Evolutionary conservation across 2,888 invertebrate genomes (phyloP), one percentile per base, ranked within the genome.

Genomic region (Drosophila monieri): DNA sequence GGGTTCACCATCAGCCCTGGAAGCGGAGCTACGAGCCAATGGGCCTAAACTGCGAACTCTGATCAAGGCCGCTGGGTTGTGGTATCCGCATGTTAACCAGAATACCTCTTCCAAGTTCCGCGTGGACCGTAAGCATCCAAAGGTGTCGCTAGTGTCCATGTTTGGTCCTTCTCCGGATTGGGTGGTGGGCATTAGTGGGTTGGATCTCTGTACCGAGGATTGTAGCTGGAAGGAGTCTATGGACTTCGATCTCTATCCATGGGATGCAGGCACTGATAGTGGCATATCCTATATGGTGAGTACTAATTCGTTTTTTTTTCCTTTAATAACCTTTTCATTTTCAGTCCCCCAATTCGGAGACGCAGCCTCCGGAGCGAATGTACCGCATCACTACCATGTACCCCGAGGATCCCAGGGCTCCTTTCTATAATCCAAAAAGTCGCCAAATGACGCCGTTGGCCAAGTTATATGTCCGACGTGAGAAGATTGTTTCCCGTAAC

Each of bases 81-180:
- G 97, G 95, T 95, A 97, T 91, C 98, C 98, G 0, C 94, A 95
- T 83, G 97, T 98, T 25, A 97, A 97, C 89, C 93, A 94, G 44
- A 96, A 96, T 90, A 97, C 98, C 0, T 94, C 94, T 12, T 95
- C 97, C 0, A 94, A 93, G 39, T 98, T 98, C 91, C 94, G 95
- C 44, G 97, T 96, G 0, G 98, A 98, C 91, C 93, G 95, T 59
- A 95, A 94, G 84, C 95, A 98, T 85, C 97, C 97, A 88, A 93
- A 97, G 43, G 93, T 99, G 56, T 98, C 98, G 0, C 90, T 99
- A 3, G 96, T 95, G 0, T 96, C 96, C 0, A 97, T 97, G 97
- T 95, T 97, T 86, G 96, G 98, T 1, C 99, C 99, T 0, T 97
- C 98, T 10, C 99, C 99, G 0, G 99, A 99, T 92, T 99, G 99